Conservation (phyloP, 2,888 invertebrate genomes). For the Mesopsocus fuscifrons region DNA sequence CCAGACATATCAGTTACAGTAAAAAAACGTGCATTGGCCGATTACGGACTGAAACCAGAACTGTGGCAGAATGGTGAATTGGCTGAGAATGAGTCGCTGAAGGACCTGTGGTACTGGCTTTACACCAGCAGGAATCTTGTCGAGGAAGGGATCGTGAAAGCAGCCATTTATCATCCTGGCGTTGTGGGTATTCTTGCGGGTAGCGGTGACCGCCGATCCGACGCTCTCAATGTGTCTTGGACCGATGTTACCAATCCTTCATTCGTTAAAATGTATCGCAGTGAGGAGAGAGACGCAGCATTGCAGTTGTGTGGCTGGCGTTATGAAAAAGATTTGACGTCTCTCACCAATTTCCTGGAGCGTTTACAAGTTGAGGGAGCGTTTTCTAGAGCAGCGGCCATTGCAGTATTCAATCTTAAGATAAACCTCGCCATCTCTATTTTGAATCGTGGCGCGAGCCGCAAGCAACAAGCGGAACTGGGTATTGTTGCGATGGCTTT, state of each 20-base stretch:
- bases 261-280: slow-evolving; percentile 26
- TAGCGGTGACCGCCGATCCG: slow-evolving; percentile 26
- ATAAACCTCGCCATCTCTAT: slow-evolving; percentile 70
- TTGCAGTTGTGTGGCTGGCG: slow-evolving; percentile 81
- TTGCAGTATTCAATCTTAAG: slow-evolving; percentile 77
- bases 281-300: slow-evolving; percentile 57
- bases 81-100: slow-evolving; percentile 51
- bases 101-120: slow-evolving; percentile 71
- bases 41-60: slow-evolving; percentile 65
- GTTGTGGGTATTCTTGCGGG: slow-evolving; percentile 18
- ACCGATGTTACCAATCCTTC: slow-evolving; percentile 36
- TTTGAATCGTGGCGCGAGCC: slow-evolving; percentile 49
- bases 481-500: slow-evolving; percentile 60
- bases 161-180: slow-evolving; percentile 20
- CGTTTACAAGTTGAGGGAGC: slow-evolving; percentile 39
- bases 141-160: slow-evolving; percentile 32
- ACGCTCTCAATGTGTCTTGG: slow-evolving; percentile 39
- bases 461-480: slow-evolving; percentile 22
- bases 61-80: slow-evolving; percentile 61
- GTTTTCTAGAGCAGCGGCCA: slow-evolving; percentile 70
- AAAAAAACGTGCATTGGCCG: slow-evolving; percentile 44
- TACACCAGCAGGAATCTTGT: slow-evolving; percentile 48
- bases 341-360: slow-evolving; percentile 33
- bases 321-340: slow-evolving; percentile 41
- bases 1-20: slow-evolving; percentile 56